Evolutionary conservation across 2,888 invertebrate species (phyloP), one percentile per base, ranked within the genome.

Genomic region (Orthosia gothica): DNA sequence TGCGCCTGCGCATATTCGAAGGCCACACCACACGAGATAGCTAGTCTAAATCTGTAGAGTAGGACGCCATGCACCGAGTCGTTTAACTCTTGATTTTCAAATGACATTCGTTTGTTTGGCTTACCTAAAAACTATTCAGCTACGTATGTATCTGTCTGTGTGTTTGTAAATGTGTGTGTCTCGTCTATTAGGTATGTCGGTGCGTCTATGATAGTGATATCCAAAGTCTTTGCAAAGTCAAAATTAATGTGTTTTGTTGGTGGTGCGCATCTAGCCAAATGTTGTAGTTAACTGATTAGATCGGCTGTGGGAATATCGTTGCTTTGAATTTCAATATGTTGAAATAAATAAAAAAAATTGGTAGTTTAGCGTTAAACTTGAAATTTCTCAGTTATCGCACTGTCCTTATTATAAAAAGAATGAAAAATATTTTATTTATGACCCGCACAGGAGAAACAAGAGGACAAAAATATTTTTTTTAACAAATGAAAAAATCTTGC

Each of bases 81-180:
- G 69, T 89, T 90, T 89, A 91, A 90, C 91, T 91, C 69, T 90
- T 91, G 91, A 87, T 91, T 90, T 91, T 90, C 89, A 91, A 91
- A 91, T 88, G 91, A 91, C 91, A 89, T 86, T 84, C 71, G 47
- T 52, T 76, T 81, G 85, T 81, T 76, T 85, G 82, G 86, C 83
- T 84, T 73, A 75, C 76, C 82, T 87, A 87, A 86, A 79, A 87
- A 71, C 86, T 87, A 88, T 84, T 82, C 81, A 73, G 77, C 62
- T 54, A 70, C 67, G 49, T 68, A 11, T 58, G 66, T 70, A 45
- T 76, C 15, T 70, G 49, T 61, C 18, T 59, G 49, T 72, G 52
- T 72, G 32, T 62, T n/a, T 67, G 59, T 67, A 23, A 62, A 18
- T 67, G 55, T 55, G 65, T 74, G 40, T 63, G 13, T 5, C 11